Percentiles rank a stretch among this genome's conserved stretches.
These are phyloP conservation scores for Drosophila nikananu DNA, from an alignment of 1,140 invertebrate species.

Conservation along the genomic window DNA sequence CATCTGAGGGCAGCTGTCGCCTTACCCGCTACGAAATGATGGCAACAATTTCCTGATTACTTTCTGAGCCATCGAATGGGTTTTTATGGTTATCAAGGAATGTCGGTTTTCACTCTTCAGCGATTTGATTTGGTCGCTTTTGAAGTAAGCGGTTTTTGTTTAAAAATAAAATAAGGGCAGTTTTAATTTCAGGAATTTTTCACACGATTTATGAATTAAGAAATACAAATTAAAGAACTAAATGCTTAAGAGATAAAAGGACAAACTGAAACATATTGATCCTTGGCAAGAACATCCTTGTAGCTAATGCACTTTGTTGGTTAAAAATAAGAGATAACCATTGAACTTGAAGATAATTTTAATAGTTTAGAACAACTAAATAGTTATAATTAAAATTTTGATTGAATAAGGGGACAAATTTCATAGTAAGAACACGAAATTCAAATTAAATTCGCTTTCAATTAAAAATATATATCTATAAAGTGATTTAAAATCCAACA, in stretches of 20 bases:
- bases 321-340: no score
- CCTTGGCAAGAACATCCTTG: background rate
- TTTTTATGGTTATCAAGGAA: slow-evolving; percentile 66
- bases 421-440: background rate
- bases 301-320: no score
- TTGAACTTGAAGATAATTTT: no score
- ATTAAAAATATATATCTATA: background rate
- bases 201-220: no score
- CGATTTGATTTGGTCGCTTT: slow-evolving; percentile 29
- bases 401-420: no score
- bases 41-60: slow-evolving; percentile 79
- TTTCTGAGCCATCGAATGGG: slow-evolving; percentile 56
- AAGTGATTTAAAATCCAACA: background rate
- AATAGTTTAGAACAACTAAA: no score
- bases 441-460: background rate
- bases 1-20: slow-evolving; percentile 31
- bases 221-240: no score
- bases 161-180: background rate
- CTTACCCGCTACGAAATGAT: slow-evolving; percentile 55
- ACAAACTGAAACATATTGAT: no score
- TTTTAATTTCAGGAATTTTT: no score
- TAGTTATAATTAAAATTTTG: no score
- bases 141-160: slow-evolving; percentile 3
- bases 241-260: no score
- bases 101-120: slow-evolving; percentile 49